phyloP scores from a whole-genome alignment of 2,797 vertebrate genomes.

The Acestrorhynchus altus region DNA sequence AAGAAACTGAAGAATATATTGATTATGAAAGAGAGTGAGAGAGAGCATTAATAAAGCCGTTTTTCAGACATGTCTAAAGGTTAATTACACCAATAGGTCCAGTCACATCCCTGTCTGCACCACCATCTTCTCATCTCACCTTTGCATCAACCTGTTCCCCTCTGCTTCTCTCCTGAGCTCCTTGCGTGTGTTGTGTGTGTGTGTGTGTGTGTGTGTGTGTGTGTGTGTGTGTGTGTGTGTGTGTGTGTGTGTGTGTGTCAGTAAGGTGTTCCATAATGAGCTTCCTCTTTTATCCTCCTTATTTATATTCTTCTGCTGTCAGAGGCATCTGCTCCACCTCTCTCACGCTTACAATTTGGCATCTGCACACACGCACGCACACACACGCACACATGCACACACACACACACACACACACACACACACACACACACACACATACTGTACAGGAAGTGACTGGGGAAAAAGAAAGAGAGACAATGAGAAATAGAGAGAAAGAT shows the following conservation, averaged over 20 bases:
- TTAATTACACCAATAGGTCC: not conserved
- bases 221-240: constrained; percentile 26
- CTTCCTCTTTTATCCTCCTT: constrained; percentile 22
- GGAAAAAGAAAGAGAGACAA: not conserved
- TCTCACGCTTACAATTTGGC: not conserved
- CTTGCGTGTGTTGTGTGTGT: constrained; percentile 3
- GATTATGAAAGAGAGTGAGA: constrained; percentile 8
- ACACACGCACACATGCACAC: constrained; percentile 6
- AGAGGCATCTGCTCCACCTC: not conserved
- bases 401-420: too few relatives aligned
- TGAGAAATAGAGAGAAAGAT: not conserved
- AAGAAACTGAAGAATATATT: not conserved
- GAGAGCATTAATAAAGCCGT: constrained; percentile 8
- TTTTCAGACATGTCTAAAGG: constrained; percentile 1
- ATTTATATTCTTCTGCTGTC: constrained; percentile 32
- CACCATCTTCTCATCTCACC: not conserved
- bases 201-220: constrained; percentile 24
- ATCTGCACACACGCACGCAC: constrained; percentile 7
- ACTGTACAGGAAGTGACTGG: not conserved
- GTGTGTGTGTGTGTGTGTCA: constrained; percentile 24
- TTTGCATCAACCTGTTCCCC: not conserved
- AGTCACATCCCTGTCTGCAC: not conserved
- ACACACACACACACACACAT: too few relatives aligned
- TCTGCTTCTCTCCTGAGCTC: not conserved
- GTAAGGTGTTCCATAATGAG: constrained; percentile 23